phyloP scores from a whole-genome alignment of 2,113 vertebrate species.

The Nerophis ophidion region DNA sequence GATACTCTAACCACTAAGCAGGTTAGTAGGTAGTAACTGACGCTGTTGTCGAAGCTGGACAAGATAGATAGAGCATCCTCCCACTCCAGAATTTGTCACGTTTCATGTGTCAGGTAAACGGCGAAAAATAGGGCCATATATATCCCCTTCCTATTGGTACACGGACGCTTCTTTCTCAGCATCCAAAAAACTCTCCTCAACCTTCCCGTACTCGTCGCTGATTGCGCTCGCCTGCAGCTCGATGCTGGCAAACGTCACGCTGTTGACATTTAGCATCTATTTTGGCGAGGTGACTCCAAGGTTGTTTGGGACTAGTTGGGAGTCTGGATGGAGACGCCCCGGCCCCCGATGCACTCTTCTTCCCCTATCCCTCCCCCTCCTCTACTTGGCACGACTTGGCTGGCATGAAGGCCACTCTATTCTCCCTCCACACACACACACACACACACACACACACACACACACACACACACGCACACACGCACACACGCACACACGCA shows the following conservation, averaged over 20 bases:
- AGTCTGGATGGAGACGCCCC: conserved; percentile 4
- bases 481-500: neutral
- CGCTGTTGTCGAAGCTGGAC: no score
- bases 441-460: neutral
- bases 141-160: no score
- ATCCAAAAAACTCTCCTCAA: no score
- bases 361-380: conserved; percentile 9
- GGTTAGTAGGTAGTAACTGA: no score
- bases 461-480: conserved; percentile 8
- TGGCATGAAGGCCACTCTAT: conserved; percentile 15
- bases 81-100: no score
- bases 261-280: conserved; percentile 65
- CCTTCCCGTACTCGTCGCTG: conserved; percentile 3
- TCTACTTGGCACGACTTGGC: conserved; percentile 48
- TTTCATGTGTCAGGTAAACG: no score
- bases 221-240: conserved; percentile 39
- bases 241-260: conserved; percentile 29
- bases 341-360: no score
- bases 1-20: no score
- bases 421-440: neutral
- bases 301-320: conserved; percentile 64
- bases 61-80: no score
- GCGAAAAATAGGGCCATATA: no score
- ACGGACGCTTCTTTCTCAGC: no score
- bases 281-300: conserved; percentile 64